Base-by-base conservation (phyloP, 2,797 vertebrate species). In the Melanotaenia maccullochi region DNA sequence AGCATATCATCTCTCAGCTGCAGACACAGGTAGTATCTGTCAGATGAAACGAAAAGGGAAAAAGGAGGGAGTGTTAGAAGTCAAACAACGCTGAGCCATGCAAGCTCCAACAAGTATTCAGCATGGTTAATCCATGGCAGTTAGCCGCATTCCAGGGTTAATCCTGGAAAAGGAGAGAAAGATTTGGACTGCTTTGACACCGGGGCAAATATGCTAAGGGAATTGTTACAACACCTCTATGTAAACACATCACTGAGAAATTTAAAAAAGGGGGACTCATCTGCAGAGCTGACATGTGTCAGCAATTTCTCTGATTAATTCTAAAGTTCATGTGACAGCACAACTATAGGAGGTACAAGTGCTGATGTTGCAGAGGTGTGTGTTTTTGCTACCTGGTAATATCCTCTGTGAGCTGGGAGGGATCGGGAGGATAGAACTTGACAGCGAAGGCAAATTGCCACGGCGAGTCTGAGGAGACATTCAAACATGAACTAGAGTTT, bases 341-440 rank as follows among this genome's bases (percentile, higher is more conserved):
- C 20, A 75, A 58, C 64, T 44, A 24, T 33, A 40, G 62, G 55
- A 73, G 49, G n/a, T 13, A 12, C 20, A 71, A 40, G 33, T 36
- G 40, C 0, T 61, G 11, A 51, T 61, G 54, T 5, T 44, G 18
- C 59, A 3, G 1, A 49, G 40, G 42, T 20, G 60, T 49, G 63
- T 64, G 65, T 71, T 22, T 47, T 57, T 32, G 25, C 7, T 86
- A 99, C 97, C 98, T 97, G 72, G 98, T 99, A 71, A 99, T 99
- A 84, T 99, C 98, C 87, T 99, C 97, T 4, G 95, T 98, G 79
- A 99, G 96, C 91, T 97, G 97, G 51, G 97, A 96, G 47, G 98
- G 98, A 73, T 99, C 98, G 33, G 97, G 98, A 55, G 98, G 97
- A 85, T 99, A 99, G 91, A 99, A 99, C 90, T 99, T 99, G 82